These are phyloP conservation scores for Drosophila yakuba DNA, from an alignment of 1,140 invertebrate genomes.

Conservation along the genomic window DNA sequence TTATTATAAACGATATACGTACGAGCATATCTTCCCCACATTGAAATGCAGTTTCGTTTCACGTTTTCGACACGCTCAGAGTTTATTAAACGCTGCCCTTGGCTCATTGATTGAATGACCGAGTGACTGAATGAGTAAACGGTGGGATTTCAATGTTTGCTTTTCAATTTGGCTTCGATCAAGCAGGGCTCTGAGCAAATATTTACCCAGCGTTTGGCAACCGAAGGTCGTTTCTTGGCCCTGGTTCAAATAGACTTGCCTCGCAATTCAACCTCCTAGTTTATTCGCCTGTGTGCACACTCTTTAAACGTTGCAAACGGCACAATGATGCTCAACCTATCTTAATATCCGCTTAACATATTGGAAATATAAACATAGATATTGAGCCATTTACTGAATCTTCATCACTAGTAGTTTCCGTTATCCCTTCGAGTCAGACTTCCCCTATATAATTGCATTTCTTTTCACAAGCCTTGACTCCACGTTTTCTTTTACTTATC, in stretches of 20 bases:
- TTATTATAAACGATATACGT: slow-evolving; percentile 5
- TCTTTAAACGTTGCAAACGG: neutral
- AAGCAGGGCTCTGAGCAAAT: slow-evolving; percentile 34
- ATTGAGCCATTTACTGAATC: too few species aligned
- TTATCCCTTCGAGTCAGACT: too few species aligned
- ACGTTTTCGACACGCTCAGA: slow-evolving; percentile 34
- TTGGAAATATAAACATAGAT: too few species aligned
- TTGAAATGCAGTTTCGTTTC: slow-evolving; percentile 42
- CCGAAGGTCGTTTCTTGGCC: slow-evolving; percentile 39
- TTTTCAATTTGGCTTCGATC: slow-evolving; percentile 49
- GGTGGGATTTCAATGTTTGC: slow-evolving; percentile 31
- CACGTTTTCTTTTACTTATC: neutral
- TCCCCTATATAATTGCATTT: too few species aligned
- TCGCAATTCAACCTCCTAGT: slow-evolving; percentile 6
- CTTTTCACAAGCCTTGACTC: too few species aligned
- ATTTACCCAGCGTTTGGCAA: slow-evolving; percentile 28
- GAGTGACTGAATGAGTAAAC: slow-evolving; percentile 14
- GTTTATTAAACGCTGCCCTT: slow-evolving; percentile 48
- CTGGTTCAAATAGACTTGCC: slow-evolving; percentile 13
- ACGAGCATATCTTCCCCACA: slow-evolving; percentile 27
- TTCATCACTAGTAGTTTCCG: too few species aligned
- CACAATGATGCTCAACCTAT: neutral
- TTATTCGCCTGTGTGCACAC: neutral
- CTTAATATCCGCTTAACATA: too few species aligned
- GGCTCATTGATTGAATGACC: slow-evolving; percentile 31